Conservation (phyloP, 2,113 vertebrate genomes). For the Danionella cerebrum region DNA sequence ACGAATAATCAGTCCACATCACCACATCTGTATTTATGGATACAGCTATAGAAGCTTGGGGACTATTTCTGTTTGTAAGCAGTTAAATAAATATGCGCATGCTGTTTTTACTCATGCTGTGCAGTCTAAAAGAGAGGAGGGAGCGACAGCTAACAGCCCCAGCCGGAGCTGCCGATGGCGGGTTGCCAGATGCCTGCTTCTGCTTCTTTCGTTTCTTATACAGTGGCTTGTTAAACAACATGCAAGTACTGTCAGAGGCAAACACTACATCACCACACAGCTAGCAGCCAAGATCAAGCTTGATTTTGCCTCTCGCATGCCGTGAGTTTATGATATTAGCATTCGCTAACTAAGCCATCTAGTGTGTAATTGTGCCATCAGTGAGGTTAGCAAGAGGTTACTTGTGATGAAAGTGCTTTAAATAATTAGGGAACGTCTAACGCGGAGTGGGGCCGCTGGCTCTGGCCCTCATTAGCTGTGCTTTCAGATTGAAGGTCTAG, state of each 20-base stretch:
- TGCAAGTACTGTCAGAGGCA: conserved; percentile 30
- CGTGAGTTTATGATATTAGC: conserved; percentile 24
- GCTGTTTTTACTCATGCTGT: conserved; percentile 36
- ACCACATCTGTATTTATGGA: background rate
- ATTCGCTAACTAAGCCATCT: conserved; percentile 30
- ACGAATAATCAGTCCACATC: background rate
- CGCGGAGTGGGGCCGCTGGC: background rate
- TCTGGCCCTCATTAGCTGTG: conserved; percentile 39
- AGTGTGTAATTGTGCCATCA: conserved; percentile 39
- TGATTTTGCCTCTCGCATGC: background rate
- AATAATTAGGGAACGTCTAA: conserved; percentile 36
- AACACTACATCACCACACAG: conserved; percentile 23
- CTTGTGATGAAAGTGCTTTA: conserved; percentile 38
- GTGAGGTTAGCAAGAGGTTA: conserved; percentile 41
- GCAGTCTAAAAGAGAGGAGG: conserved; percentile 27
- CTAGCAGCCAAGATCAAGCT: conserved; percentile 15
- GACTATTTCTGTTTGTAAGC: conserved; percentile 18
- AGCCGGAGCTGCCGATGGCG: conserved; percentile 27
- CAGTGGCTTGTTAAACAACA: conserved; percentile 39
- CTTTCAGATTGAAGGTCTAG: conserved; percentile 29
- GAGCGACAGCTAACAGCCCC: conserved; percentile 31
- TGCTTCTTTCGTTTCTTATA: conserved; percentile 19
- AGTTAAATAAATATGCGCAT: conserved; percentile 4
- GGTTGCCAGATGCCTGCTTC: conserved; percentile 37
- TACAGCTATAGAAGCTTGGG: conserved; percentile 7